Evolutionary conservation across 2,888 invertebrate genomes (phyloP).

Genomic region (Fragum sueziense): DNA sequence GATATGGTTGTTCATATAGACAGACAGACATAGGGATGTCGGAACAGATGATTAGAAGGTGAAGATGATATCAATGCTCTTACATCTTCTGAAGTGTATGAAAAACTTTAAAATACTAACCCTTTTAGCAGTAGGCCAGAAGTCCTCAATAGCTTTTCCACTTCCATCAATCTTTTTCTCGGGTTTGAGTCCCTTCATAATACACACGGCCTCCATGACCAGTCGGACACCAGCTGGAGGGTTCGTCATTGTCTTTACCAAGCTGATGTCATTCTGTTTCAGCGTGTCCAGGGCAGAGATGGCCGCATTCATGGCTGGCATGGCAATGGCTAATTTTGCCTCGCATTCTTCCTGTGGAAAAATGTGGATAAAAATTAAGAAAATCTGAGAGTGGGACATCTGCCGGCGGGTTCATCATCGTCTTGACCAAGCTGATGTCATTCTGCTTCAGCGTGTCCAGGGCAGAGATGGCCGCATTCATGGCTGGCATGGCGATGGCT

Average conservation of each 20-base stretch:
- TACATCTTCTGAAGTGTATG: not conserved
- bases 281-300: conserved; percentile 80
- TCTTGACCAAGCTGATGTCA: conserved; percentile 81
- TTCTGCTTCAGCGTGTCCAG: conserved; percentile 81
- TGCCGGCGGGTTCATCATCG: conserved; percentile 79
- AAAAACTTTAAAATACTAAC: conserved; percentile 48
- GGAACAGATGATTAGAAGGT: too few species aligned
- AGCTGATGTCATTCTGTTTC: conserved; percentile 81
- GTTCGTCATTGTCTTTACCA: conserved; percentile 80
- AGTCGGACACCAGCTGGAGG: conserved; percentile 81
- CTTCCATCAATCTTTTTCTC: conserved; percentile 77
- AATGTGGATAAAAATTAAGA: too few species aligned
- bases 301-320: conserved; percentile 82
- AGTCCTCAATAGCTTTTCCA: conserved; percentile 79
- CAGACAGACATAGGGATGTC: too few species aligned
- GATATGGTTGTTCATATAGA: too few species aligned
- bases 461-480: conserved; percentile 81
- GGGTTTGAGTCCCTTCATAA: conserved; percentile 81
- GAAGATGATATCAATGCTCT: too few species aligned
- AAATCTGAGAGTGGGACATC: conserved; percentile 81
- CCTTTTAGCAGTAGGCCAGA: conserved; percentile 81
- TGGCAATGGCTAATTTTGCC: conserved; percentile 79
- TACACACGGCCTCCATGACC: conserved; percentile 82
- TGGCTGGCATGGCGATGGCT: conserved; percentile 80
- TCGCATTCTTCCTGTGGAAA: conserved; percentile 80